A percentile compares a stretch with the other conserved stretches of the same genome.
phyloP scores from a whole-genome alignment of 1,140 invertebrate genomes.

The Penaeus indicus region DNA sequence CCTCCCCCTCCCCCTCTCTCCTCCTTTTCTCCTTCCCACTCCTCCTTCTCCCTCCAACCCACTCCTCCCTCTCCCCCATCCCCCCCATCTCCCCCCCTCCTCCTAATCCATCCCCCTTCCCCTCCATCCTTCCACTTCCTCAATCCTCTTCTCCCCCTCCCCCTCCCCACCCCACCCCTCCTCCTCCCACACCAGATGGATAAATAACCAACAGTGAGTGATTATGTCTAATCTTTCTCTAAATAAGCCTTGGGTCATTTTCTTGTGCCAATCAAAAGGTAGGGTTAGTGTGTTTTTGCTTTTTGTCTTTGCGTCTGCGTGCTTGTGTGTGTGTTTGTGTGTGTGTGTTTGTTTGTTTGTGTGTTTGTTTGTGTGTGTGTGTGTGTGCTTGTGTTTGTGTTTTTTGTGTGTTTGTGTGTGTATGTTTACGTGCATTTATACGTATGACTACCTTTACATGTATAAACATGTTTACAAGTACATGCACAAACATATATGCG shows the following conservation, averaged over 20 bases:
- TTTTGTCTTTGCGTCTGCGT: background rate
- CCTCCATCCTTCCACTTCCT: background rate
- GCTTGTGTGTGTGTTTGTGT: background rate
- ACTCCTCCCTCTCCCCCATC: background rate
- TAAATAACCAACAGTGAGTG: no score
- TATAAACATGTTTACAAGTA: no score
- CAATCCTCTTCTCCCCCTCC: background rate
- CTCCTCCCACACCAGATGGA: background rate
- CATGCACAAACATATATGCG: no score
- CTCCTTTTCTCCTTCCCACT: background rate
- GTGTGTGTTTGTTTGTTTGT: constrained; percentile 13
- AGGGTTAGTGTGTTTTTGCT: background rate
- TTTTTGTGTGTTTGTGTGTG: background rate
- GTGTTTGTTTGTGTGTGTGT: constrained; percentile 5
- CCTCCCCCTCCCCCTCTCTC: background rate
- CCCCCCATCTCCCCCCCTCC: no score
- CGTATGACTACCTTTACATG: no score
- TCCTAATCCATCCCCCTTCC: background rate
- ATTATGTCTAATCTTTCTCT: no score
- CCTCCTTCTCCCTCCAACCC: background rate
- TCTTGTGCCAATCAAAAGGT: background rate
- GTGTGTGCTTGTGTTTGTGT: background rate
- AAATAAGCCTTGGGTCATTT: background rate
- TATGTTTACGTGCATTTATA: no score
- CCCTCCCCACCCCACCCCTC: background rate